Percentiles rank a stretch among this genome's conserved stretches.
These are phyloP conservation scores for Invenusta paracnida DNA, from an alignment of 2,888 invertebrate species.

Conservation along the genomic window DNA sequence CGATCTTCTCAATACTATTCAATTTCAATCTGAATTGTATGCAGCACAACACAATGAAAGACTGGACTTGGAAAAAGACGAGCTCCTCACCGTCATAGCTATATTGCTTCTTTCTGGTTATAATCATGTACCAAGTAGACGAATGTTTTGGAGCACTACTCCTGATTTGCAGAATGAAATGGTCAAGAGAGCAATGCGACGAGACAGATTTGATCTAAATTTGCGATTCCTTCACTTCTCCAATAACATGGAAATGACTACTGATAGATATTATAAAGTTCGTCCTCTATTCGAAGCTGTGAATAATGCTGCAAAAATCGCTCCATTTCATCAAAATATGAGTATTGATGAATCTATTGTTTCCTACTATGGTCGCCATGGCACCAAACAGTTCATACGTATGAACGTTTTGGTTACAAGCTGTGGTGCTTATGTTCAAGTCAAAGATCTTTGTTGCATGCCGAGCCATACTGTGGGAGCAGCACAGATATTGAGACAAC, in stretches of 20 bases:
- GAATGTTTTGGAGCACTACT: not conserved
- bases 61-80: not conserved
- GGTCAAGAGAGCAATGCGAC: constrained; percentile 5
- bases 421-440: constrained; percentile 43
- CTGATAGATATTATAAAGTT: constrained; percentile 20
- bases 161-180: constrained; percentile 1
- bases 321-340: constrained; percentile 38
- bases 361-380: constrained; percentile 54
- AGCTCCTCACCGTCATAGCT: not conserved
- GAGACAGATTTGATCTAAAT: not conserved
- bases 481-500: constrained; percentile 23
- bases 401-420: constrained; percentile 49
- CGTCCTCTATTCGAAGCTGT: not conserved
- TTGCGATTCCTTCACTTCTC: constrained; percentile 9
- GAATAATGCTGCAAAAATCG: not conserved
- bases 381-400: constrained; percentile 47
- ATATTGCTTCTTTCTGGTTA: constrained; percentile 2
- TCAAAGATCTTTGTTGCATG: constrained; percentile 7
- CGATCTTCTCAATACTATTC: constrained; percentile 14
- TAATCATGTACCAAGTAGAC: not conserved
- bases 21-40: constrained; percentile 11
- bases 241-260: constrained; percentile 16
- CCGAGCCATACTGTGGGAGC: constrained; percentile 14
- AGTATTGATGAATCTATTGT: constrained; percentile 55
- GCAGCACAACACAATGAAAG: constrained; percentile 19